These are phyloP conservation scores for Platysternon megacephalum DNA, from an alignment of 2,113 vertebrate genomes.

Conservation along the genomic window DNA sequence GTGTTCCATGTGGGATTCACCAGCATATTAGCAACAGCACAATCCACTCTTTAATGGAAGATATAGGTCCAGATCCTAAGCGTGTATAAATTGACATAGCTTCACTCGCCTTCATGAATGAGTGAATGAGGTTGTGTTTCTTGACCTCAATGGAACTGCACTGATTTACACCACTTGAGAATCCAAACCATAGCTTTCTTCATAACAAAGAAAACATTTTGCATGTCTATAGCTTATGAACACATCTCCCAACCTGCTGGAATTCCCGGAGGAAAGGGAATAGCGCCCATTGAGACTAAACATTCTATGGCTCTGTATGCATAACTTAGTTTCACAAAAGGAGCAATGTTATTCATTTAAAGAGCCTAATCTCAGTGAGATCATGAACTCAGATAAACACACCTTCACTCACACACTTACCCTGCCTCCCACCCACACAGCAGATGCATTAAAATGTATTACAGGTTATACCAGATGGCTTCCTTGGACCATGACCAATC, in stretches of 20 bases:
- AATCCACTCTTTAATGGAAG: rapidly evolving
- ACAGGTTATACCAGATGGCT: constrained; percentile 1
- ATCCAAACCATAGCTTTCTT: rapidly evolving
- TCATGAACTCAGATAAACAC: background rate
- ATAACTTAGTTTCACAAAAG: background rate
- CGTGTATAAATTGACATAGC: background rate
- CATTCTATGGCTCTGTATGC: background rate
- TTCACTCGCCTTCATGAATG: rapidly evolving
- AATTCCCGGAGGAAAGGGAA: background rate
- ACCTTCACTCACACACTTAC: background rate
- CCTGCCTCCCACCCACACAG: background rate
- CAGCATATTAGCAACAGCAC: rapidly evolving
- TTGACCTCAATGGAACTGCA: rapidly evolving
- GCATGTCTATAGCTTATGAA: rapidly evolving
- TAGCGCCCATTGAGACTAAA: background rate
- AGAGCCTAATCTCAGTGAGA: background rate
- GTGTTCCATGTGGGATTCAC: rapidly evolving
- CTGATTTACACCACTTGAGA: rapidly evolving
- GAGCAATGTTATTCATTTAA: rapidly evolving
- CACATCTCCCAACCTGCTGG: rapidly evolving
- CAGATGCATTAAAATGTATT: background rate
- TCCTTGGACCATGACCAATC: constrained; percentile 25
- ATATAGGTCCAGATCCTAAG: background rate
- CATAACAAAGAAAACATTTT: rapidly evolving
- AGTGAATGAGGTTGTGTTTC: background rate